phyloP scores from a whole-genome alignment of 2,113 vertebrate genomes.

The Xenus cinereus region DNA sequence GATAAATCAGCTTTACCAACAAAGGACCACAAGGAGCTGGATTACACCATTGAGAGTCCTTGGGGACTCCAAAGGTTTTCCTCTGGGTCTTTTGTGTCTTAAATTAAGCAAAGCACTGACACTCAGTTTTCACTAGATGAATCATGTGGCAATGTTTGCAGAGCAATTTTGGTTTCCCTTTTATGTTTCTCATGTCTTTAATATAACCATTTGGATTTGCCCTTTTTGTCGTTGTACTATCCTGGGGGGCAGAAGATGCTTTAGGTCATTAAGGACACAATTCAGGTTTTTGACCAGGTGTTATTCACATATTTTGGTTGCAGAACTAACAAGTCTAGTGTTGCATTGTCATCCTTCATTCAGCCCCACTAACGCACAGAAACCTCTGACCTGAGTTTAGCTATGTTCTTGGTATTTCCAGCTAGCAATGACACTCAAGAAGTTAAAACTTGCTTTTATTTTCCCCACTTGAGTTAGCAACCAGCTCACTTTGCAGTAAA shows the following conservation, averaged over 20 bases:
- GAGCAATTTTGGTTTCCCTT: not conserved
- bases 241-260: not conserved
- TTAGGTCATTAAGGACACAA: not conserved
- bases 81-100: not conserved
- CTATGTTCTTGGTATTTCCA: not conserved
- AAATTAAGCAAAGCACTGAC: not conserved
- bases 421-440: not conserved
- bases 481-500: not conserved
- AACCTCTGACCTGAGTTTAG: not conserved
- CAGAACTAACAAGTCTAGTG: not conserved
- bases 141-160: not conserved
- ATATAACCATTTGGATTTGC: not conserved
- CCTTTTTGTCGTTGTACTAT: not conserved
- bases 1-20: not conserved
- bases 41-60: not conserved
- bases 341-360: not conserved
- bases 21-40: not conserved
- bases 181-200: not conserved
- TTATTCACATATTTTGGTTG: not conserved
- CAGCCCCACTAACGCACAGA: not conserved
- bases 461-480: not conserved
- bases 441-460: not conserved
- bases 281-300: not conserved
- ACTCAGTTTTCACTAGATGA: not conserved
- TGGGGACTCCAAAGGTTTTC: not conserved